A percentile compares a stretch with the other conserved stretches of the same genome.
Conservation (phyloP, 1,140 invertebrate genomes). For the Epicauta chinensis region DNA sequence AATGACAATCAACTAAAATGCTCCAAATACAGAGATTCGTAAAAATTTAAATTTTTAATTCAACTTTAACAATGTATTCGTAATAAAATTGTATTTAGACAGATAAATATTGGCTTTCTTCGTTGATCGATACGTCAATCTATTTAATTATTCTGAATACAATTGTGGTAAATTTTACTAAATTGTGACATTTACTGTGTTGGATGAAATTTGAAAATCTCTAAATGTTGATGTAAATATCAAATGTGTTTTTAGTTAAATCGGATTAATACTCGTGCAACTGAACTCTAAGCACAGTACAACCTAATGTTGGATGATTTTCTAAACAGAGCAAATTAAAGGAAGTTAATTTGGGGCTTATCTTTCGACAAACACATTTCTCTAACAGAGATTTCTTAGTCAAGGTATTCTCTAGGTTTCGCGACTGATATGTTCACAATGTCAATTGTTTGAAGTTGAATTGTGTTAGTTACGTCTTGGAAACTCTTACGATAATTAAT, state of each 20-base stretch:
- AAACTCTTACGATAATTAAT: slow-evolving; percentile 15
- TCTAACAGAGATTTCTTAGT: slow-evolving; percentile 21
- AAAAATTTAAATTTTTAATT: too few relatives aligned
- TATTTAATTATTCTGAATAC: too few relatives aligned
- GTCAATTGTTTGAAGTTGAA: slow-evolving; percentile 29
- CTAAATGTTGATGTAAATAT: slow-evolving; percentile 31
- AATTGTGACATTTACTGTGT: neutral
- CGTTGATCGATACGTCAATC: too few relatives aligned
- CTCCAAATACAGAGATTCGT: too few relatives aligned
- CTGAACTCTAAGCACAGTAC: slow-evolving; percentile 17
- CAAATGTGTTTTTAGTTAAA: slow-evolving; percentile 30
- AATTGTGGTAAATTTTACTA: too few relatives aligned
- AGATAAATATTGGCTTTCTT: too few relatives aligned
- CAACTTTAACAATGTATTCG: too few relatives aligned
- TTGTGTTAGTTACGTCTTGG: slow-evolving; percentile 10
- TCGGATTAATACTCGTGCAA: slow-evolving; percentile 23
- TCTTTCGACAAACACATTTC: slow-evolving; percentile 33
- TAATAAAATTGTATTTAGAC: too few relatives aligned
- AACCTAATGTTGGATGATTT: slow-evolving; percentile 31
- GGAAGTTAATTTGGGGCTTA: slow-evolving; percentile 37
- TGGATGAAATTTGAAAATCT: slow-evolving; percentile 21
- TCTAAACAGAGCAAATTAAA: slow-evolving; percentile 34
- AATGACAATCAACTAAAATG: too few relatives aligned
- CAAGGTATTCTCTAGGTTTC: slow-evolving; percentile 17
- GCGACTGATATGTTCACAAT: slow-evolving; percentile 32